Base-by-base conservation (phyloP, 1,140 invertebrate species). In the Atta cephalotes region DNA sequence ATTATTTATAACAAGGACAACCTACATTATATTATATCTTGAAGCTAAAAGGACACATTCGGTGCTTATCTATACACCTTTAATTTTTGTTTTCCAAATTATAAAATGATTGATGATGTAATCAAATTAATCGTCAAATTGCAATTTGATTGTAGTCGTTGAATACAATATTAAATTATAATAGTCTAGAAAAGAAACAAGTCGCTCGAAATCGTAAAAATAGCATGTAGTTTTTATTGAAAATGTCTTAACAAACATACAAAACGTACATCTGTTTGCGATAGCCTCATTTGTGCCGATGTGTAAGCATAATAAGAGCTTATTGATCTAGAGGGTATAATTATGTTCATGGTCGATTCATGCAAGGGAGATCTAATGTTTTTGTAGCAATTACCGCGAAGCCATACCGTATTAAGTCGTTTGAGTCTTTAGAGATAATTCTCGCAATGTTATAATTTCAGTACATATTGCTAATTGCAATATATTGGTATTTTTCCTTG, bases 281-380 rank as follows among this genome's bases (percentile, higher is more conserved):
- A 51, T 81, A 87, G 62, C 63, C 66, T 78, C 68, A 79, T 86
- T 88, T 74, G 66, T 77, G 62, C 16, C 77, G 84, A 80, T 79
- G 66, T 81, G 72, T 80, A 78, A 86, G 71, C 72, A 63, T 70
- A 82, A 91, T 87, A 62, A 80, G 72, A 78, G 87, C 84, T 91
- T 89, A 91, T 91, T 79, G 90, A 90, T 84, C 90, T 89, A 91
- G 85, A 88, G 84, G 58, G 80, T 79, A 88, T 80, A 91, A 91
- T 91, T 91, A 91, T 80, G 56, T 89, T 89, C 60, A 70, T 87
- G 86, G 63, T 89, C 70, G 56, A 66, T 71, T 51, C 58, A 82
- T 77, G 68, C 63, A 77, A 77, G 71, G 72, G 84, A 84, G 58
- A 63, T 60, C 25, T 39, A 72, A 60, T 72, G 76, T 72, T 89